Conservation (phyloP, 2,888 invertebrate genomes). For the Pardosa pseudoannulata region DNA sequence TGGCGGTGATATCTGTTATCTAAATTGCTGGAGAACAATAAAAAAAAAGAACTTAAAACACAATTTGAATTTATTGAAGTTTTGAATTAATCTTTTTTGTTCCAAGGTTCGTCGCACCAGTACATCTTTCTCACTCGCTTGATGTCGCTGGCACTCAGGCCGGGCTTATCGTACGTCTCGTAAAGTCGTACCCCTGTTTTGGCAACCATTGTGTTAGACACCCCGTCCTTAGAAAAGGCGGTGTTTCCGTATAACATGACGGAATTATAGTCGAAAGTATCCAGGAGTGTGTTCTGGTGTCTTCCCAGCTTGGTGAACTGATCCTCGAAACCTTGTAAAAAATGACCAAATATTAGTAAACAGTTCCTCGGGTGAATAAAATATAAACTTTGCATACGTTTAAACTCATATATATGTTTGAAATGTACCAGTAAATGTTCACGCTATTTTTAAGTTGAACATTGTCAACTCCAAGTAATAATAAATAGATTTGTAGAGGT, state of each 20-base stretch:
- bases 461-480: too few species aligned
- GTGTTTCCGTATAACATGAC: constrained; percentile 73
- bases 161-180: constrained; percentile 69
- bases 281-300: constrained; percentile 42
- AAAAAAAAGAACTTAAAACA: too few species aligned
- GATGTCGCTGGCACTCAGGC: constrained; percentile 63
- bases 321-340: constrained; percentile 24
- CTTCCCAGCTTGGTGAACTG: constrained; percentile 55
- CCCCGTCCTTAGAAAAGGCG: constrained; percentile 68
- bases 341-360: background rate
- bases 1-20: too few species aligned
- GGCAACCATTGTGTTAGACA: constrained; percentile 64
- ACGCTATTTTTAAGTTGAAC: too few species aligned
- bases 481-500: too few species aligned
- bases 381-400: too few species aligned
- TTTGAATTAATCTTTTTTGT: constrained; percentile 15
- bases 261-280: constrained; percentile 71
- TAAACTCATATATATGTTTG: too few species aligned
- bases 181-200: constrained; percentile 31
- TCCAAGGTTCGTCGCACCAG: constrained; percentile 56
- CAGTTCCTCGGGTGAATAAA: too few species aligned
- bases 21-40: too few species aligned
- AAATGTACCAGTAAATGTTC: too few species aligned
- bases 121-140: constrained; percentile 68
- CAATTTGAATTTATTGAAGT: too few species aligned